phyloP scores from a whole-genome alignment of 2,113 vertebrate species.

The Piaya cayana region DNA sequence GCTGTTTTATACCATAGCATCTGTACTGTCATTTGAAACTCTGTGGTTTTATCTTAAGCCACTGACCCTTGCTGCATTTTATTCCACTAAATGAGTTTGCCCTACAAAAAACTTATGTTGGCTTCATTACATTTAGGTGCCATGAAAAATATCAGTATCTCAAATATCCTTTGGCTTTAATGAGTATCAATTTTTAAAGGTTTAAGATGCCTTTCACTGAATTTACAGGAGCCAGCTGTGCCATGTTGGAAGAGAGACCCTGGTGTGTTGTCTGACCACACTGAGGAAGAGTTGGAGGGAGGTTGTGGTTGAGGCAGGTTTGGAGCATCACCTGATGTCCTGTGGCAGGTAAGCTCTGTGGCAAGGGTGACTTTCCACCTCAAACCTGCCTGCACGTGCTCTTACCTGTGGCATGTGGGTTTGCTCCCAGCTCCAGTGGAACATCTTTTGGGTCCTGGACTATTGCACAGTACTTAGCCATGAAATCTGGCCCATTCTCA shows the following conservation, averaged over 20 bases:
- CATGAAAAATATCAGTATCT: accelerated
- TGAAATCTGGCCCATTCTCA: accelerated
- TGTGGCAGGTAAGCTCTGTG: neutral
- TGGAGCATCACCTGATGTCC: neutral
- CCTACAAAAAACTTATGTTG: neutral
- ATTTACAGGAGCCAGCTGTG: neutral
- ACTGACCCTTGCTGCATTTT: accelerated
- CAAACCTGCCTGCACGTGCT: accelerated
- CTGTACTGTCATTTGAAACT: neutral
- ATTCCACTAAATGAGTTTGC: neutral
- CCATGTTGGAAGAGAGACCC: neutral
- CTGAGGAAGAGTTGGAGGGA: neutral
- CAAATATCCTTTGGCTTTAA: neutral
- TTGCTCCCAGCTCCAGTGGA: accelerated
- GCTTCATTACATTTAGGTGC: accelerated
- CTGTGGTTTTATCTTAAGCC: neutral
- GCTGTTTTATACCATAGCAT: neutral
- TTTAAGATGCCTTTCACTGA: neutral
- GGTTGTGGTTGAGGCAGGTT: neutral
- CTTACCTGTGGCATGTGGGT: accelerated
- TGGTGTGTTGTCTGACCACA: accelerated
- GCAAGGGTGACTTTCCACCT: neutral
- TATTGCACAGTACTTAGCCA: accelerated
- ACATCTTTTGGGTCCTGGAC: neutral
- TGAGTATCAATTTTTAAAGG: neutral